These are phyloP conservation scores for Ctena decussata DNA, from an alignment of 2,888 invertebrate species.

Conservation along the genomic window DNA sequence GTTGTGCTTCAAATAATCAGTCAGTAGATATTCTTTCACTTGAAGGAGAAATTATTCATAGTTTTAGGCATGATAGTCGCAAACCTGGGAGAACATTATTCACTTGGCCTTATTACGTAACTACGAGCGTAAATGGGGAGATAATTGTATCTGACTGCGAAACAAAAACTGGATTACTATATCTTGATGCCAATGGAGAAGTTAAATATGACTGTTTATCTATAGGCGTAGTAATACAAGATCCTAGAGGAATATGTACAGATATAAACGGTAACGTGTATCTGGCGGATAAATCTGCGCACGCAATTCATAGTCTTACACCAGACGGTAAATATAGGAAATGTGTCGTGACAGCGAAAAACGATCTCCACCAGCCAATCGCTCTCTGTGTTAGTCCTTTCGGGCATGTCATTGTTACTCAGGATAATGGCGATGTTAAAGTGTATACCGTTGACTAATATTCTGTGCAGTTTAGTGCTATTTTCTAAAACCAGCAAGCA, in stretches of 20 bases:
- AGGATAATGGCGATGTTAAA: slow-evolving; percentile 75
- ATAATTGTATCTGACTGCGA: slow-evolving; percentile 74
- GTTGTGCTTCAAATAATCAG: slow-evolving; percentile 72
- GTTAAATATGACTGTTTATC: slow-evolving; percentile 67
- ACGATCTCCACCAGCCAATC: slow-evolving; percentile 70
- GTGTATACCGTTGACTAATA: slow-evolving; percentile 64
- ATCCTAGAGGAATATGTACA: slow-evolving; percentile 72
- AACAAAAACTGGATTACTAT: slow-evolving; percentile 70
- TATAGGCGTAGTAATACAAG: slow-evolving; percentile 65
- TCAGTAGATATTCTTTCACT: slow-evolving; percentile 71
- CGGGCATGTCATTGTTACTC: slow-evolving; percentile 73
- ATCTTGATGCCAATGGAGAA: slow-evolving; percentile 65
- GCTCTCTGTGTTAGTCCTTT: slow-evolving; percentile 75
- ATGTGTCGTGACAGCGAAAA: slow-evolving; percentile 64
- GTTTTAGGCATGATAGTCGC: slow-evolving; percentile 68
- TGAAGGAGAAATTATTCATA: slow-evolving; percentile 68
- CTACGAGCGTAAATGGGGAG: slow-evolving; percentile 65
- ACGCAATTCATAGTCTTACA: slow-evolving; percentile 68
- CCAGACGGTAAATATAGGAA: slow-evolving; percentile 70
- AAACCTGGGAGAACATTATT: slow-evolving; percentile 67
- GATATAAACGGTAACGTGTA: slow-evolving; percentile 70
- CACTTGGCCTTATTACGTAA: slow-evolving; percentile 75
- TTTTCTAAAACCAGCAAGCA: no score
- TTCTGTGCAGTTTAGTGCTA: no score
- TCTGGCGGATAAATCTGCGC: slow-evolving; percentile 73